These are phyloP conservation scores for Nyleta sp. DNA, from an alignment of 2,888 invertebrate genomes.

Conservation along the genomic window DNA sequence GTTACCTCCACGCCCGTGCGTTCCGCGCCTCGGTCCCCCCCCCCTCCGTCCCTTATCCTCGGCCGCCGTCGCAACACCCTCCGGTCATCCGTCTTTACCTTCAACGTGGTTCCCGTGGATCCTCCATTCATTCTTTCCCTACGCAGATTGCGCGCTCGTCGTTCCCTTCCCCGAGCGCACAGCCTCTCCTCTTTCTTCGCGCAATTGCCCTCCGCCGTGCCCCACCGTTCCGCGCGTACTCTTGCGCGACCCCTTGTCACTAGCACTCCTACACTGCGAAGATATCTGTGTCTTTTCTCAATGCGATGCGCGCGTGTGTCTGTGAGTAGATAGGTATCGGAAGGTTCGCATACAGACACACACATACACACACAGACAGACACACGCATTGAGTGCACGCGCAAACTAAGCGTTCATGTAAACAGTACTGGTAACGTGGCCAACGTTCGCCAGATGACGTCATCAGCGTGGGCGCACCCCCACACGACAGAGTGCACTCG, in stretches of 20 bases:
- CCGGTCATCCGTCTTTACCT: too few relatives aligned
- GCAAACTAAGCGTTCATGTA: constrained; percentile 52
- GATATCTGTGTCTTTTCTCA: constrained; percentile 33
- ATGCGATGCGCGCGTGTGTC: constrained; percentile 16
- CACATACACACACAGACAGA: constrained; percentile 48
- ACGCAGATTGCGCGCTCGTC: constrained; percentile 27
- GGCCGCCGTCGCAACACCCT: background rate
- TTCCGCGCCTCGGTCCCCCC: constrained; percentile 12
- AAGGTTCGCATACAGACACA: background rate
- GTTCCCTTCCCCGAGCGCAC: constrained; percentile 55
- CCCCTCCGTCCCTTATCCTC: too few relatives aligned
- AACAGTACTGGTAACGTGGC: constrained; percentile 75
- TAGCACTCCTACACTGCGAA: constrained; percentile 11
- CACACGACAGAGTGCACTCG: constrained; percentile 71
- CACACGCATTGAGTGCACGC: constrained; percentile 51
- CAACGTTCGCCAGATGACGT: constrained; percentile 80
- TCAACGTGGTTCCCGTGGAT: too few relatives aligned
- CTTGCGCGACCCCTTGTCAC: constrained; percentile 51
- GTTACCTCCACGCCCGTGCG: constrained; percentile 40
- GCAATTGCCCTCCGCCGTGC: constrained; percentile 28
- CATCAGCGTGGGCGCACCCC: constrained; percentile 81
- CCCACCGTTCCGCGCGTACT: constrained; percentile 3
- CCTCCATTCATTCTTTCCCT: constrained; percentile 79
- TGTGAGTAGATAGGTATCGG: constrained; percentile 2
- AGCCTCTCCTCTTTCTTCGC: constrained; percentile 26